Evolutionary conservation across 1,140 invertebrate genomes (phyloP).

Genomic region (Saccostrea glomerata): DNA sequence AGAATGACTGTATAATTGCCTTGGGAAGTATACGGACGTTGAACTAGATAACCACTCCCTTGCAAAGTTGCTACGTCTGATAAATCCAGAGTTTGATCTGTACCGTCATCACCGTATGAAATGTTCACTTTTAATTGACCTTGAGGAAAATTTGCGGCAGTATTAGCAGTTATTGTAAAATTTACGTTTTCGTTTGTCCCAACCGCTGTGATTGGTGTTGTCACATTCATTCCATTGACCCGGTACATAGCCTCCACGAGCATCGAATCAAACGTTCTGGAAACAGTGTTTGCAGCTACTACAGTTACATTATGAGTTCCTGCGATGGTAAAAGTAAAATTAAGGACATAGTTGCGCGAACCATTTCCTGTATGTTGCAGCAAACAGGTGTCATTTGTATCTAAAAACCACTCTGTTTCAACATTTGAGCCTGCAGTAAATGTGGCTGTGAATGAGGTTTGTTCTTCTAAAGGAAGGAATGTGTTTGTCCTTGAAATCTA

Average conservation of each 20-base stretch:
- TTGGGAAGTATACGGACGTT: constrained; percentile 25
- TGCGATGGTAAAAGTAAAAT: constrained; percentile 27
- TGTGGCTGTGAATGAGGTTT: background rate
- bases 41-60: background rate
- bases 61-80: constrained; percentile 24
- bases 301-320: constrained; percentile 37
- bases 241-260: background rate
- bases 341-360: background rate
- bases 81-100: background rate
- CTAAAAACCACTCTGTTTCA: constrained; percentile 48
- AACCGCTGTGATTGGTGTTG: background rate
- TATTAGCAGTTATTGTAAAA: background rate
- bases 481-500: constrained; percentile 12
- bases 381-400: constrained; percentile 44
- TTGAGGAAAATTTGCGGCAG: constrained; percentile 16
- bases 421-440: constrained; percentile 32
- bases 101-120: constrained; percentile 29
- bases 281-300: constrained; percentile 27
- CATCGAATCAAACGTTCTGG: constrained; percentile 29
- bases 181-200: constrained; percentile 8
- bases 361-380: constrained; percentile 19
- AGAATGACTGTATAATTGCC: constrained; percentile 20
- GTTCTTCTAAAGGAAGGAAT: background rate
- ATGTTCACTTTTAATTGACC: constrained; percentile 16
- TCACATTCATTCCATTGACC: constrained; percentile 1